Percentiles rank a stretch among this genome's conserved stretches.
Evolutionary conservation across 2,888 invertebrate genomes (phyloP).

Genomic region (Allygus modestus): DNA sequence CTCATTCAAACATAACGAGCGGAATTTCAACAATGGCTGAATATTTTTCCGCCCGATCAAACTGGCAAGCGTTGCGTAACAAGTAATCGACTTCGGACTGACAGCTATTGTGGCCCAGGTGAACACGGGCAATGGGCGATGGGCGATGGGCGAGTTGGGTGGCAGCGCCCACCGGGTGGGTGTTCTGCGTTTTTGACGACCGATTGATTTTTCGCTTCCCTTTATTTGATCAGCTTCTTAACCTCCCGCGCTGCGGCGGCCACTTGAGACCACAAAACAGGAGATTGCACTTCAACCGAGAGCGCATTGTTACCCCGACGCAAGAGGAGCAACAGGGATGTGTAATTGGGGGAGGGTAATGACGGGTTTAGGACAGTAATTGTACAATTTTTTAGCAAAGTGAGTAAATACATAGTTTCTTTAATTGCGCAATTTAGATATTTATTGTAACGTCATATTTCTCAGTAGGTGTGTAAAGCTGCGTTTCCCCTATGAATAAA

Average conservation of each 20-base stretch:
- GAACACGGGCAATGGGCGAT: not conserved
- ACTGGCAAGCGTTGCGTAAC: not conserved
- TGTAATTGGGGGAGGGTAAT: not conserved
- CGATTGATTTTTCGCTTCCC: slow-evolving; percentile 56
- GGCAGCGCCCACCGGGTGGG: slow-evolving; percentile 28
- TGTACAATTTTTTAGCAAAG: too few species aligned
- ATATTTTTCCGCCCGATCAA: not conserved
- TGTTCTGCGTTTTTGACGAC: not conserved
- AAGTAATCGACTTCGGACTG: not conserved
- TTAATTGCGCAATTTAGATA: too few species aligned
- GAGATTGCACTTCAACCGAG: slow-evolving; percentile 43
- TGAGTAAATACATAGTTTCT: too few species aligned
- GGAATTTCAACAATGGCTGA: slow-evolving; percentile 1
- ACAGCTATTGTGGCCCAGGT: slow-evolving; percentile 26
- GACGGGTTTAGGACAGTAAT: too few species aligned
- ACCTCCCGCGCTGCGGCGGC: slow-evolving; percentile 35
- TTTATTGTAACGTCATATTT: too few species aligned
- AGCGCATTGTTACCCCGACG: not conserved
- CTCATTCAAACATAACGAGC: slow-evolving; percentile 1
- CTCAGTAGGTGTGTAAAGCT: too few species aligned
- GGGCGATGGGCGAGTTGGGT: not conserved
- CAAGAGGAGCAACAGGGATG: not conserved
- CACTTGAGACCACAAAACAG: slow-evolving; percentile 25
- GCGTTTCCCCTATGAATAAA: too few species aligned
- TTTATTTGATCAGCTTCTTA: slow-evolving; percentile 56